A percentile compares a stretch with the other conserved stretches of the same genome.
phyloP scores from a whole-genome alignment of 2,888 invertebrate genomes.

The Meliscaeva auricollis region DNA sequence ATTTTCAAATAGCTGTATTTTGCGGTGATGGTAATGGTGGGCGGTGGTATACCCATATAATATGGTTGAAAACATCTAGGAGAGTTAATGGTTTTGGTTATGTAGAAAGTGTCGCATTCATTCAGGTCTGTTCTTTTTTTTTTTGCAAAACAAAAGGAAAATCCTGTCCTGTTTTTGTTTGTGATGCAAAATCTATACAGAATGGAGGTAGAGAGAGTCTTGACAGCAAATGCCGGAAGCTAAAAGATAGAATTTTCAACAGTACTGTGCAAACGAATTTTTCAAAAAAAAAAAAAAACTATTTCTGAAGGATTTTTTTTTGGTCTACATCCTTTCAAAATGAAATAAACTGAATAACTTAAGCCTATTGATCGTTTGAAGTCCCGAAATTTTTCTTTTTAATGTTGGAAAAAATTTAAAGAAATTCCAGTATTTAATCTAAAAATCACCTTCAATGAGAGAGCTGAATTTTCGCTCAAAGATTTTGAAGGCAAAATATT shows the following conservation, averaged over 20 bases:
- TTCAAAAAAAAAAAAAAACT: background rate
- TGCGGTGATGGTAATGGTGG: background rate
- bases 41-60: background rate
- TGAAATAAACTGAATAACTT: no score
- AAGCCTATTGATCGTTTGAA: no score
- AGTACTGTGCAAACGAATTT: background rate
- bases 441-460: no score
- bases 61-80: background rate
- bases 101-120: conserved; percentile 45
- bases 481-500: no score
- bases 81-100: conserved; percentile 2
- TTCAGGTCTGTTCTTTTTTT: background rate
- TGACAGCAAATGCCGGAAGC: conserved; percentile 42
- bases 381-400: no score
- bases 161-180: conserved; percentile 6
- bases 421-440: no score
- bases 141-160: background rate
- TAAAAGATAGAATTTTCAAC: background rate
- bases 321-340: background rate
- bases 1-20: conserved; percentile 62
- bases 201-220: conserved; percentile 23
- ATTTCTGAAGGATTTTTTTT: no score
- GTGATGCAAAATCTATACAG: background rate
- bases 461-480: no score
- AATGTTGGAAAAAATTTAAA: no score